These are phyloP conservation scores for Palloptera scutellata DNA, from an alignment of 2,888 invertebrate genomes.

Conservation along the genomic window DNA sequence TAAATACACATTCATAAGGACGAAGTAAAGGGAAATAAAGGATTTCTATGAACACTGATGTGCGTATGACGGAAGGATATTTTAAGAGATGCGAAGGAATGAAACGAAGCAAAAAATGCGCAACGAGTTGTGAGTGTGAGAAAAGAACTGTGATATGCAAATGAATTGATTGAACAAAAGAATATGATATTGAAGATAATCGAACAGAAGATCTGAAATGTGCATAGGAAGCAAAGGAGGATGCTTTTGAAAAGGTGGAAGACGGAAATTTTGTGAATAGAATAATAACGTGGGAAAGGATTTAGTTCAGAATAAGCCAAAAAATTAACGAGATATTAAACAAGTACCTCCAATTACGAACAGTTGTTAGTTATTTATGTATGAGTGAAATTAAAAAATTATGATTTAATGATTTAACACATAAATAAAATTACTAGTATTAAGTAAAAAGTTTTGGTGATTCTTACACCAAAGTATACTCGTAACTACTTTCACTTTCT, in stretches of 20 bases:
- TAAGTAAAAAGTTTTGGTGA: no score
- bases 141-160: constrained; percentile 26
- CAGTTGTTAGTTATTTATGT: no score
- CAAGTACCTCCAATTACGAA: no score
- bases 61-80: constrained; percentile 6
- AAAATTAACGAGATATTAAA: no score
- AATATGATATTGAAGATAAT: not conserved
- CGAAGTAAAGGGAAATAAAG: constrained; percentile 8
- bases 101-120: constrained; percentile 3
- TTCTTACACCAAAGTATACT: no score
- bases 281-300: not conserved
- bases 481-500: no score
- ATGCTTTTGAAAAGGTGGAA: no score
- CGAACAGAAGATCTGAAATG: not conserved
- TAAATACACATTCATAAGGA: not conserved
- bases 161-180: constrained; percentile 14
- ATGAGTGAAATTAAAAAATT: no score
- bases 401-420: no score
- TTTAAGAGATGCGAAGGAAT: constrained; percentile 5
- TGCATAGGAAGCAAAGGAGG: not conserved
- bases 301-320: not conserved
- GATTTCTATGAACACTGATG: not conserved
- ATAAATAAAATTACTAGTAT: no score
- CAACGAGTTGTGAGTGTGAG: constrained; percentile 6
- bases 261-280: not conserved